A percentile compares a stretch with the other conserved stretches of the same genome.
Conservation (phyloP, 2,888 invertebrate genomes). For the Ferdinandea cuprea region DNA sequence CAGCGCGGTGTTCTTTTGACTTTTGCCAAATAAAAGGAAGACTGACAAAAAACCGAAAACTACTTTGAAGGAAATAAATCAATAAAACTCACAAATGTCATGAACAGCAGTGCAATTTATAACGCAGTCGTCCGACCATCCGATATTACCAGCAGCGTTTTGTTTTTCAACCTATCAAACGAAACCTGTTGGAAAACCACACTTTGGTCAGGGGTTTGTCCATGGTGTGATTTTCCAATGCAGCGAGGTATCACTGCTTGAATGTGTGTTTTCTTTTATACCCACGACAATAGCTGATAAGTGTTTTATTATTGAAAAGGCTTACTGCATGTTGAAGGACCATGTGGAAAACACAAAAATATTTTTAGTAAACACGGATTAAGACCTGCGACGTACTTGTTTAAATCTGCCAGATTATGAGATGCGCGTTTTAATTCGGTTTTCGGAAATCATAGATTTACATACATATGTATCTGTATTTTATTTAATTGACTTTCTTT, state of each 20-base stretch:
- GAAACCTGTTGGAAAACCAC: conserved; percentile 70
- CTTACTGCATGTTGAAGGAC: conserved; percentile 59
- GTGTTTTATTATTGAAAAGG: conserved; percentile 69
- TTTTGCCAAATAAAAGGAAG: conserved; percentile 37
- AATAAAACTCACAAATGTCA: conserved; percentile 69
- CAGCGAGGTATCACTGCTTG: conserved; percentile 29
- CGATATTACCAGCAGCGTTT: conserved; percentile 22
- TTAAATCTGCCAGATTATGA: neutral
- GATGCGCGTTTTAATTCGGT: neutral
- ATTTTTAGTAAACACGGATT: conserved; percentile 54
- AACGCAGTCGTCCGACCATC: conserved; percentile 37
- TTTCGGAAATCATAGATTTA: neutral
- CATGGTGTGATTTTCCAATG: conserved; percentile 28
- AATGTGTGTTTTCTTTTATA: conserved; percentile 51
- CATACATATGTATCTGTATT: neutral
- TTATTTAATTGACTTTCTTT: too few relatives aligned
- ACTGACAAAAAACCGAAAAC: conserved; percentile 12
- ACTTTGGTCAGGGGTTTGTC: conserved; percentile 57
- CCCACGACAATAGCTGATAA: conserved; percentile 40
- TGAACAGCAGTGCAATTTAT: conserved; percentile 64
- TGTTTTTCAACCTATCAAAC: conserved; percentile 31
- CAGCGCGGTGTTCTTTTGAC: conserved; percentile 69
- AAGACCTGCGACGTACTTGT: neutral
- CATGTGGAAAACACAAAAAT: conserved; percentile 43
- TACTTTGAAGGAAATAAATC: conserved; percentile 66